Evolutionary conservation across 2,113 vertebrate genomes (phyloP), one percentile per base, ranked within the genome.

Genomic region (Calyptomena viridis): DNA sequence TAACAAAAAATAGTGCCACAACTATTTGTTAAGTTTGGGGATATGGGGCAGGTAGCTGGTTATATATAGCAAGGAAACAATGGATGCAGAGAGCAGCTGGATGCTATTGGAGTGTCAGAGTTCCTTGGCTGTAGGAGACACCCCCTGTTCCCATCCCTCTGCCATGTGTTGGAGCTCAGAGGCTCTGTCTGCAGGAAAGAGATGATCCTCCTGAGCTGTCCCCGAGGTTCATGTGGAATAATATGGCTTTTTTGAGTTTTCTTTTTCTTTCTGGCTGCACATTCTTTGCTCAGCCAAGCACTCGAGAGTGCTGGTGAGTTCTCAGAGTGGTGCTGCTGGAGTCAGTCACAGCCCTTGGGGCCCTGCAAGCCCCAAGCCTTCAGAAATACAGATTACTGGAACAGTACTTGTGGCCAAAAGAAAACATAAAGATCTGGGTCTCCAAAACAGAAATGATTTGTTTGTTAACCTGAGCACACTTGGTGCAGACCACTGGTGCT

Each of bases 41-140:
- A 11, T 46, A 19, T 74, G 66, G 71, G 44, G 25, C 60, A 35
- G 73, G 49, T 25, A 82, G 18, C 37, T 87, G 69, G 62, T 83
- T 93, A 4, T 59, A 31, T 68, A 21, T 79, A 40, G 59, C 71
- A 64, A 93, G 63, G 62, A 85, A 92, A 74, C 16, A 63, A 9
- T 82, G 72, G 52, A 35, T 68, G 68, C 74, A 85, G 62, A 75
- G 42, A 73, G 67, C 84, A 94, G 89, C 91, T 96, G 78, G 64
- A 53, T 63, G 82, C 35, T 82, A 66, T 76, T 16, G 17, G 33
- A 46, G 8, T 30, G 18, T 31, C 67, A 67, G 56, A 71, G 52
- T 30, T 84, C 52, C 17, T 64, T 59, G 86, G 62, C 56, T 50
- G 44, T 27, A 56, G 71, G 13, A 63, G 64, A 21, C 1, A 15